Evolutionary conservation across 2,797 vertebrate genomes (phyloP), one percentile per base, ranked within the genome.

Genomic region (Champsocephalus esox): DNA sequence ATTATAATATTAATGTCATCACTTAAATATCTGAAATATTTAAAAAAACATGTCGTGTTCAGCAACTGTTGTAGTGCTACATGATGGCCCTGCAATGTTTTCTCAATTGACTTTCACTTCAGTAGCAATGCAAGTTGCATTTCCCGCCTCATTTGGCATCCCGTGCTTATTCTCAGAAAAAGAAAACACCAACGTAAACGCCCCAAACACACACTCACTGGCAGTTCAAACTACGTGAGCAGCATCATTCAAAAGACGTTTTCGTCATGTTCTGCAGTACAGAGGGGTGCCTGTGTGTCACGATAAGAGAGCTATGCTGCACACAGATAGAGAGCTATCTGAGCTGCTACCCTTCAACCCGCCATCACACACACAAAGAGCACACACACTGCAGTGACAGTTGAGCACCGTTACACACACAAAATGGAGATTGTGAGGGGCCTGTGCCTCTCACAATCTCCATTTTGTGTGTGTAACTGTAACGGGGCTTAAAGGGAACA

Each of bases 281-380:
- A 6, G 50, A 79, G 87, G 91, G 90, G 88, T 89, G 83, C 66
- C 79, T 69, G 73, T 71, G 75, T 19, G 62, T 49, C 68, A 17
- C n/a, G 95, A 95, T 95, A 95, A 96, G 87, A 86, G 77, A 78
- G 84, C 89, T 88, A 92, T 94, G 94, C 87, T 84, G 87, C 74
- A 49, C 60, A 64, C 81, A 93, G 95, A 96, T 95, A 95, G 87
- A 92, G 91, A 91, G 92, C 93, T 95, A 95, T 95, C 95, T 88
- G 85, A 91, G 86, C 79, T 48, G 82, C 80, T 88, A 82, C 90
- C 89, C 86, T 89, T 91, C 90, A 90, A 55, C 84, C 91, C 90
- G 73, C 91, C 92, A 93, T 92, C 89, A 88, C 90, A 89, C 68
- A 74, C 68, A 74, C 76, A 66, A 67, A 90, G 83, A 85, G 78